Conservation (phyloP, 2,797 vertebrate genomes). For the Numenius phaeopus region DNA sequence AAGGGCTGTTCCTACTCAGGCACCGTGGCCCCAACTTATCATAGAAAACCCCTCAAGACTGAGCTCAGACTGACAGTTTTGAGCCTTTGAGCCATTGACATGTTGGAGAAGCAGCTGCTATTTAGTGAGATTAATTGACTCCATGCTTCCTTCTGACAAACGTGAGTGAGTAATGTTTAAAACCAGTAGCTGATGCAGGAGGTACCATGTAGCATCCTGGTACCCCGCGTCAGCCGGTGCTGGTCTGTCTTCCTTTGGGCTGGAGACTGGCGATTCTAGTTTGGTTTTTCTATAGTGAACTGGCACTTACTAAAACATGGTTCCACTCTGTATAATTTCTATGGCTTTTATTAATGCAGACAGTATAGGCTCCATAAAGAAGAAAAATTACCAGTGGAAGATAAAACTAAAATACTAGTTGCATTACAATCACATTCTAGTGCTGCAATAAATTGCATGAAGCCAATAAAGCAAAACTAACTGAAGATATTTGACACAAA, state of each 20-base stretch:
- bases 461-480: constrained; percentile 84
- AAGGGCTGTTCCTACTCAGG: not conserved
- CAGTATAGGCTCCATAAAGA: constrained; percentile 78
- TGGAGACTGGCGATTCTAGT: not conserved
- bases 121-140: not conserved
- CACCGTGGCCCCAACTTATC: fast-evolving
- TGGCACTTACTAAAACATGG: constrained; percentile 67
- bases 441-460: constrained; percentile 78
- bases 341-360: constrained; percentile 79
- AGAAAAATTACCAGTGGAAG: constrained; percentile 79
- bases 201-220: not conserved
- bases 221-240: fast-evolving
- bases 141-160: not conserved
- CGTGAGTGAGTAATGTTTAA: not conserved
- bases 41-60: fast-evolving
- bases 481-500: constrained; percentile 83
- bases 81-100: not conserved
- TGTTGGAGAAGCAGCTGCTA: not conserved
- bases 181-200: not conserved
- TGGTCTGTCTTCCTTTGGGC: not conserved
- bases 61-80: not conserved
- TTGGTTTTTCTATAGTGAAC: constrained; percentile 30
- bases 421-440: constrained; percentile 79
- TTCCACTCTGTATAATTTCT: constrained; percentile 75
- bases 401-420: constrained; percentile 82